Evolutionary conservation across 1,140 invertebrate species (phyloP).

Genomic region (Nylanderia fulva): DNA sequence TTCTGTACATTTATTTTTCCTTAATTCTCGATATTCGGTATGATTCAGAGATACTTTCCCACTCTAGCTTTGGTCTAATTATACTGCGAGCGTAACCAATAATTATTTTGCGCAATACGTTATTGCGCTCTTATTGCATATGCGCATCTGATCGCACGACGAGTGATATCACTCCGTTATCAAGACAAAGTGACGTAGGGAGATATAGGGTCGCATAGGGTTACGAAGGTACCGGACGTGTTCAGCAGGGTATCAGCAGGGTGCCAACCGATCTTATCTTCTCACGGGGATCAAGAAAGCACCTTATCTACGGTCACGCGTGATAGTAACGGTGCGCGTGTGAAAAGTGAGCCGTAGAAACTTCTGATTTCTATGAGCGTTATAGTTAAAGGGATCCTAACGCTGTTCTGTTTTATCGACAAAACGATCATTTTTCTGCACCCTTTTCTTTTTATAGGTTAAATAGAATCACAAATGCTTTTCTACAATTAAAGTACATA

Average conservation of each 20-base stretch:
- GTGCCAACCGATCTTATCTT: slow-evolving; percentile 33
- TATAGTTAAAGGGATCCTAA: no score
- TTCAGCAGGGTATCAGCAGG: slow-evolving; percentile 43
- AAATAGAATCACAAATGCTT: no score
- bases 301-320: slow-evolving; percentile 26
- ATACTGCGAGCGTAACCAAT: no score
- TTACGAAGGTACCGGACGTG: slow-evolving; percentile 38
- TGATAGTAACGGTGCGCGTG: slow-evolving; percentile 3
- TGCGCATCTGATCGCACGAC: not conserved
- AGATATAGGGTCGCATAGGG: slow-evolving; percentile 32
- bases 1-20: not conserved
- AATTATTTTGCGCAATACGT: slow-evolving; percentile 1
- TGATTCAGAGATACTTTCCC: not conserved
- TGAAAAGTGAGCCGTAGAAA: not conserved
- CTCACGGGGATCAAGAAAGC: not conserved
- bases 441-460: no score
- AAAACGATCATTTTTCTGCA: no score
- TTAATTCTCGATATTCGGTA: not conserved
- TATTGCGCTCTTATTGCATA: slow-evolving; percentile 14
- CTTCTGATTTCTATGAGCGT: slow-evolving; percentile 27
- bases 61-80: not conserved
- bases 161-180: slow-evolving; percentile 24
- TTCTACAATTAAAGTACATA: no score
- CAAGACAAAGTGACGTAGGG: slow-evolving; percentile 12
- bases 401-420: no score